A percentile compares a stretch with the other conserved stretches of the same genome.
Evolutionary conservation across 2,888 invertebrate species (phyloP).

Genomic region (Tipula lateralis): DNA sequence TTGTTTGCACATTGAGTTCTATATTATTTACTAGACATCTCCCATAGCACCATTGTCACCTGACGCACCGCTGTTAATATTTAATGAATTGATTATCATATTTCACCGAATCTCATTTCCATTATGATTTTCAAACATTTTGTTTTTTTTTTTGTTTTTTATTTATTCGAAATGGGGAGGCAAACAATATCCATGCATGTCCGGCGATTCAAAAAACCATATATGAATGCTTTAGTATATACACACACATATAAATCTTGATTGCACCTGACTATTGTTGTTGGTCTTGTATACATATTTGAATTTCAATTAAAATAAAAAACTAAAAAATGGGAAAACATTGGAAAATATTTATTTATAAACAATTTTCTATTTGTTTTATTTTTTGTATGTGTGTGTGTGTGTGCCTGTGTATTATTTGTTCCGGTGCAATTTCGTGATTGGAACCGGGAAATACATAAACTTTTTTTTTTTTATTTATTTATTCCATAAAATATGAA

Average conservation of each 20-base stretch:
- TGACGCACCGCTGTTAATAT: neutral
- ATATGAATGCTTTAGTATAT: neutral
- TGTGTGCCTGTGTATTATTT: neutral
- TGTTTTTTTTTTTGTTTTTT: too few species aligned
- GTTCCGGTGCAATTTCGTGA: conserved; percentile 29
- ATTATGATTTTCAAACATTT: neutral
- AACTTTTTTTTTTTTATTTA: neutral
- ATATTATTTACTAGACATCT: neutral
- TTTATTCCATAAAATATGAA: conserved; percentile 5
- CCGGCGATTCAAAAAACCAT: neutral
- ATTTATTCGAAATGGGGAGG: neutral
- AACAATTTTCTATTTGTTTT: conserved; percentile 2
- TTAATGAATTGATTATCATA: conserved; percentile 24
- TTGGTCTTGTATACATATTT: neutral
- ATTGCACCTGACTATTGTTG: conserved; percentile 14
- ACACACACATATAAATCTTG: conserved; percentile 1
- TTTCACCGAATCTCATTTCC: neutral
- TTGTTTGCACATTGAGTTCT: neutral
- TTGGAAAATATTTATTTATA: conserved; percentile 1
- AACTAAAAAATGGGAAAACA: neutral
- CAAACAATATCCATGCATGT: neutral
- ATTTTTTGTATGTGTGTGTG: neutral
- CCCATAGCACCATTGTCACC: neutral
- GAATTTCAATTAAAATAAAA: conserved; percentile 20
- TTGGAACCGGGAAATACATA: conserved; percentile 28